phyloP scores from a whole-genome alignment of 2,888 invertebrate species.

The Phyllotreta striolata region DNA sequence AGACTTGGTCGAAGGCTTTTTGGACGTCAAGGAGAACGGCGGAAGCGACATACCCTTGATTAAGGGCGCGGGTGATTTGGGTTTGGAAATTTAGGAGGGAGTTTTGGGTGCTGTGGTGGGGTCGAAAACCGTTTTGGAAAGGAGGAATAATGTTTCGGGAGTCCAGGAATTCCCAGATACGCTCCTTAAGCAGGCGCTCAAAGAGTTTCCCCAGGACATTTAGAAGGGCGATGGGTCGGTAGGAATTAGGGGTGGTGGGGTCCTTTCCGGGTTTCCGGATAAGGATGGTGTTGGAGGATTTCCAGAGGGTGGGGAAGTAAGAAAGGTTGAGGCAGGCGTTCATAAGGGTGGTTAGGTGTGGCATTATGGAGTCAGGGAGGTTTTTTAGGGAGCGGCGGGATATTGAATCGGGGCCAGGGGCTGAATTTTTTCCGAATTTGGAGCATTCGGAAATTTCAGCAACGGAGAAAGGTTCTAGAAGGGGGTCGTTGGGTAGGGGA shows the following conservation, averaged over 20 bases:
- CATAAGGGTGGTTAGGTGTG: not conserved
- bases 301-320: not conserved
- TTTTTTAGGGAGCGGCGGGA: not conserved
- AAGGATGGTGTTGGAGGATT: not conserved
- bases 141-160: slow-evolving; percentile 1
- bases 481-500: not conserved
- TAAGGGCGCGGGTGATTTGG: not conserved
- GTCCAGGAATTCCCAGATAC: not conserved
- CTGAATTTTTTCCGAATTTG: not conserved
- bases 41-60: not conserved
- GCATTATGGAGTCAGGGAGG: not conserved
- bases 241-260: not conserved
- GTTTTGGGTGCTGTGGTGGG: not conserved
- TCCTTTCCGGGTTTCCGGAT: not conserved
- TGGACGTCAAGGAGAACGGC: not conserved
- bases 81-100: slow-evolving; percentile 4
- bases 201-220: slow-evolving; percentile 1
- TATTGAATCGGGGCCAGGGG: not conserved
- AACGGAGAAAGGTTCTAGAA: not conserved
- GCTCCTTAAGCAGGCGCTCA: not conserved
- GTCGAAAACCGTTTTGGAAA: not conserved
- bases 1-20: slow-evolving; percentile 7
- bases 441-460: not conserved
- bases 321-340: slow-evolving; percentile 1
- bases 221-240: not conserved